Conservation (phyloP, 2,797 vertebrate species). For the Gallinago stenura region DNA sequence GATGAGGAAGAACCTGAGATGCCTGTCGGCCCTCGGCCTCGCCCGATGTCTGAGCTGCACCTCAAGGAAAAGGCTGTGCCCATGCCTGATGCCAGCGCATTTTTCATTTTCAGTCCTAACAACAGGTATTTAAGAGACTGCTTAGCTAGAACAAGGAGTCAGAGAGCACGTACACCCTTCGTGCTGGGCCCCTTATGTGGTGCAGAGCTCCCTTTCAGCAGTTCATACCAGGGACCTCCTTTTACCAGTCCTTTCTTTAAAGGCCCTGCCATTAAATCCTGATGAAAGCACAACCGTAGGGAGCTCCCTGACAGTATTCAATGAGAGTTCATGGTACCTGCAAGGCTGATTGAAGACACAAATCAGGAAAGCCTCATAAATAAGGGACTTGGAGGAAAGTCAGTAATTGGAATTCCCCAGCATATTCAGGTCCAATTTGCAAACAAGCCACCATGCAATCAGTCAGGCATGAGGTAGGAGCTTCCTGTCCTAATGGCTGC, state of each 20-base stretch:
- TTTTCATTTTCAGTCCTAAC: conserved; percentile 95
- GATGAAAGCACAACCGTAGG: background rate
- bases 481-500: background rate
- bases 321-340: background rate
- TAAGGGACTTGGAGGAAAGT: background rate
- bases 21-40: conserved; percentile 96
- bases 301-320: background rate
- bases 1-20: conserved; percentile 97
- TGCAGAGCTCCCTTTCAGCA: background rate
- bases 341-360: background rate
- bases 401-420: background rate
- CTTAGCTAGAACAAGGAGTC: background rate
- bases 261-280: background rate
- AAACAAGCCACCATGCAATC: background rate
- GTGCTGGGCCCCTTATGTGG: accelerated
- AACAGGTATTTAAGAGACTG: conserved; percentile 87
- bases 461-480: background rate
- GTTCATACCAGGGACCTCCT: background rate
- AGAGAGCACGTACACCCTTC: background rate
- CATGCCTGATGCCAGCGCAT: conserved; percentile 96
- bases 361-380: background rate
- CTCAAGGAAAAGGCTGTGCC: conserved; percentile 97
- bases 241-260: background rate
- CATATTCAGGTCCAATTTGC: background rate
- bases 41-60: conserved; percentile 95